Evolutionary conservation across 1,140 invertebrate species (phyloP), one percentile per base, ranked within the genome.

Genomic region (Rhizoglyphus robini): DNA sequence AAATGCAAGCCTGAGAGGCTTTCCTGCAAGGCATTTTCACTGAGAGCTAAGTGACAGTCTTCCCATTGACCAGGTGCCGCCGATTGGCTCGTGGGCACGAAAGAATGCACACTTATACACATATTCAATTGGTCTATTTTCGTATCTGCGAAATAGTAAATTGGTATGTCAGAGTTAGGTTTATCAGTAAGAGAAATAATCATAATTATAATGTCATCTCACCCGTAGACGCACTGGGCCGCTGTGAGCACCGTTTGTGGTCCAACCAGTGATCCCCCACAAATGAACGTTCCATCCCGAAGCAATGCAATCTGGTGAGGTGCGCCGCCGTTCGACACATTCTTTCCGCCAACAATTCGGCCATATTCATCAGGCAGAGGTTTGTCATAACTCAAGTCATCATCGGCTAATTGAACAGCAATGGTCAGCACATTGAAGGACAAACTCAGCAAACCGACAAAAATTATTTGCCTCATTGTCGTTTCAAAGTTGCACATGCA

Each of bases 141-240:
- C 31, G 51, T 27, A 8, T 32, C 41, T 46, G 41, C 23, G 15
- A 15, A 46, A 23, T 46, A 23, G 23, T n/a, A 46, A 46, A 46
- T 15, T 15, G 41, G 15, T 46, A 46, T 15, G 41, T 46, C 23
- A 46, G 41, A n/a, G n/a, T n/a, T n/a, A n/a, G n/a, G n/a, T n/a
- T n/a, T n/a, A n/a, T n/a, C n/a, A n/a, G n/a, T n/a, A 23, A 15
- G 15, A 15, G 15, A 23, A 23, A 46, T 15, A 15, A 15, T 46
- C 23, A 15, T 15, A 46, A 46, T 15, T 15, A n/a, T n/a, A n/a
- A n/a, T n/a, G 41, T 13, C 51, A n/a, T n/a, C n/a, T 13, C 11
- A 57, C 51, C 36, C 58, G 11, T 47, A 27, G 11, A 60, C 58
- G 23, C 58, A 60, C 11, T 60, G 58, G 8, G 58, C 58, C 30